phyloP scores from a whole-genome alignment of 2,888 invertebrate species.

The Agrochola litura region DNA sequence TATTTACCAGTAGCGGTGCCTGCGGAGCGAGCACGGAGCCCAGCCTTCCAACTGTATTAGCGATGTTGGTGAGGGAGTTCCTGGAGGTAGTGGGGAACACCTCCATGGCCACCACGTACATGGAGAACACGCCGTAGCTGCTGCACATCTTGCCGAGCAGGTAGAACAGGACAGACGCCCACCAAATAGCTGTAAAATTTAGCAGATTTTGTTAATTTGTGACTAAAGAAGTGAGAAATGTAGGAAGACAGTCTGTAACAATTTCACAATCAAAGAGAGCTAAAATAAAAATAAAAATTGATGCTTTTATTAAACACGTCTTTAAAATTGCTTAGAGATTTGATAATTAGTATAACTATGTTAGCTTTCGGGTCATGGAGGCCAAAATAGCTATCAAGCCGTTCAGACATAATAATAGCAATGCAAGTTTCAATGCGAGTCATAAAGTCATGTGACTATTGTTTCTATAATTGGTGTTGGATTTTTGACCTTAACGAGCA shows the following conservation, averaged over 20 bases:
- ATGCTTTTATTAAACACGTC: background rate
- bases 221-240: background rate
- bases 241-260: background rate
- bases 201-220: background rate
- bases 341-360: background rate
- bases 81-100: conserved; percentile 93
- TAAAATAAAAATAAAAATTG: background rate
- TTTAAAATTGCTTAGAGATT: background rate
- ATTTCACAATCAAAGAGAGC: background rate
- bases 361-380: background rate
- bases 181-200: conserved; percentile 78
- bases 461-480: background rate
- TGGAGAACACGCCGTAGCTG: conserved; percentile 91
- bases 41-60: conserved; percentile 92
- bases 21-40: conserved; percentile 93
- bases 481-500: background rate
- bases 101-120: conserved; percentile 93
- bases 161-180: conserved; percentile 88
- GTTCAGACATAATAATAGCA: background rate
- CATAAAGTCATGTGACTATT: background rate
- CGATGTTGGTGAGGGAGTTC: conserved; percentile 92
- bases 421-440: background rate
- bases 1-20: conserved; percentile 91
- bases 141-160: conserved; percentile 92
- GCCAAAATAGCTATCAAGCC: background rate